Evolutionary conservation across 2,113 vertebrate genomes (phyloP).

Genomic region (Otis tarda): DNA sequence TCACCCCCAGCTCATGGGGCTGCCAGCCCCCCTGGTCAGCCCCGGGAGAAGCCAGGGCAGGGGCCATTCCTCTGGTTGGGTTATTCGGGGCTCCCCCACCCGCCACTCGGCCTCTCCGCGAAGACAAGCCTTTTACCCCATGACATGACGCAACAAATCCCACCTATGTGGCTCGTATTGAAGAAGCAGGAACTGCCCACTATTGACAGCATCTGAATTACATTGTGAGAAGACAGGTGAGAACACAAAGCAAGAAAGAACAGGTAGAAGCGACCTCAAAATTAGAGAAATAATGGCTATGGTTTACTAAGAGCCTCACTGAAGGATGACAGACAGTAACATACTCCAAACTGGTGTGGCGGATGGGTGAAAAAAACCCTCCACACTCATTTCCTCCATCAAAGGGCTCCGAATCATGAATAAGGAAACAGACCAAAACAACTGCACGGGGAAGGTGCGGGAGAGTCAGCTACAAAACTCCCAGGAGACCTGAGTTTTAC

Average conservation of each 20-base stretch:
- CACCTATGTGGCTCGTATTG: not conserved
- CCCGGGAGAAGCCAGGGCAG: not conserved
- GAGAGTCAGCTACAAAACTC: no score
- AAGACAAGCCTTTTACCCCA: not conserved
- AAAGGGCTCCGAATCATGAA: no score
- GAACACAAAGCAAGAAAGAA: not conserved
- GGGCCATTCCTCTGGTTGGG: fast-evolving
- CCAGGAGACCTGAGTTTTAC: no score
- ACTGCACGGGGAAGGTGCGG: no score
- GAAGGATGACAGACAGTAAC: not conserved
- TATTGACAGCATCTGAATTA: not conserved
- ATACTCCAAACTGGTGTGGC: not conserved
- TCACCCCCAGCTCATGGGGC: not conserved
- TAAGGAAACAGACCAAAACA: no score
- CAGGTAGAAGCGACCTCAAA: not conserved
- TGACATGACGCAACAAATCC: not conserved
- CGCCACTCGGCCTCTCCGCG: fast-evolving
- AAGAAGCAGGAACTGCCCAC: not conserved
- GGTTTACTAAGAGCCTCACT: not conserved
- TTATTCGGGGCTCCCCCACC: not conserved
- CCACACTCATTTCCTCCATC: no score
- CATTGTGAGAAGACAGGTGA: not conserved
- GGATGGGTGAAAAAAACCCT: not conserved
- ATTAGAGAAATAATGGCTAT: not conserved
- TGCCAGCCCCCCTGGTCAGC: not conserved